Conservation (phyloP, 2,113 vertebrate genomes). For the Calyptomena viridis region DNA sequence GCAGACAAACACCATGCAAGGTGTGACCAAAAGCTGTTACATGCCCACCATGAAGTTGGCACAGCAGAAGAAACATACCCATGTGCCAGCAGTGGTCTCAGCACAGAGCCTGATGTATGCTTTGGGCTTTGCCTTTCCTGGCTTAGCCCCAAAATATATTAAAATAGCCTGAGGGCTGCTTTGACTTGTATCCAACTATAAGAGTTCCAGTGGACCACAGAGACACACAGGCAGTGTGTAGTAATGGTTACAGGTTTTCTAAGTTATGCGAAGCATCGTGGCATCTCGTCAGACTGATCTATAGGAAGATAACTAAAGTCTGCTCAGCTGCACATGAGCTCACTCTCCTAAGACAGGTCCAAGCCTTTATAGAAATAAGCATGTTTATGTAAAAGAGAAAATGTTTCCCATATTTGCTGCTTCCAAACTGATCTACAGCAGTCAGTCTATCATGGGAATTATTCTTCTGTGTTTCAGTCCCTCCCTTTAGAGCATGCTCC, state of each 20-base stretch:
- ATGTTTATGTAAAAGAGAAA: neutral
- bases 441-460: neutral
- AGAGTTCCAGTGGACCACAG: neutral
- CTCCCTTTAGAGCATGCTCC: neutral
- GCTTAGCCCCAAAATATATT: neutral
- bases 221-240: neutral
- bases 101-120: neutral
- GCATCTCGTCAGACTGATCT: neutral
- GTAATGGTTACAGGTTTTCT: neutral
- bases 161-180: neutral
- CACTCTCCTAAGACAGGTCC: neutral
- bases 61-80: neutral
- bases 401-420: neutral
- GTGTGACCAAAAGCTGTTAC: neutral
- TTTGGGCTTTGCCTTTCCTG: neutral
- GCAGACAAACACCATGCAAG: neutral
- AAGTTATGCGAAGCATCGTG: neutral
- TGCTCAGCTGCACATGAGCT: constrained; percentile 23
- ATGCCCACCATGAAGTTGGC: neutral
- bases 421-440: neutral
- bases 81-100: neutral
- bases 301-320: neutral
- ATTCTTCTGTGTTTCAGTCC: neutral
- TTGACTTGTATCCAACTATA: neutral
- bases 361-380: neutral